These are phyloP conservation scores for Xanthorhoe designata DNA, from an alignment of 2,888 invertebrate genomes.

Conservation along the genomic window DNA sequence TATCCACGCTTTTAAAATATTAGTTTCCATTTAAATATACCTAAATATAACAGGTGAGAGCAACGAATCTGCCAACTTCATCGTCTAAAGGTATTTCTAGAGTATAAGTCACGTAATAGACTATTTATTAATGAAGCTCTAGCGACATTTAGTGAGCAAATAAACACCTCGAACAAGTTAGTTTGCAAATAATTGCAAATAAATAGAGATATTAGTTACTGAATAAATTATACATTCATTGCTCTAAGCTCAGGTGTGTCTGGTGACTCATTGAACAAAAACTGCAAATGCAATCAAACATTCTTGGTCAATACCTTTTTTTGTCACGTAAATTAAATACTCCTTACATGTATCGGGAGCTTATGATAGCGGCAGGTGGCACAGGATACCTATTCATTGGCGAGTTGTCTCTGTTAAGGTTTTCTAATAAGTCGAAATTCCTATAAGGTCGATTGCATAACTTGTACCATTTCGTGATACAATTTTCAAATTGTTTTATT, in stretches of 20 bases:
- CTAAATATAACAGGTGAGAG: conserved; percentile 2
- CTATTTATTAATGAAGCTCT: conserved; percentile 21
- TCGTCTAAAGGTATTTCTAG: conserved; percentile 12
- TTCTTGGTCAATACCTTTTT: conserved; percentile 16
- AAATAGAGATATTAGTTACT: conserved; percentile 50
- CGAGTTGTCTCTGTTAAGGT: background rate
- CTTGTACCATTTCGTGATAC: background rate
- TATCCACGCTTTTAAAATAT: background rate
- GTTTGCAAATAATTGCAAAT: conserved; percentile 48
- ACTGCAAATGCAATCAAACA: conserved; percentile 27
- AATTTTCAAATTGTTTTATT: background rate
- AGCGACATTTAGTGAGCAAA: conserved; percentile 36
- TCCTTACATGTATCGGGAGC: conserved; percentile 20
- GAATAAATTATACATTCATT: conserved; percentile 42
- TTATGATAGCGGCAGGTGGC: conserved; percentile 14
- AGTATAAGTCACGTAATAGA: conserved; percentile 30
- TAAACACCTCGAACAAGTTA: conserved; percentile 45
- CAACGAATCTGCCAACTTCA: background rate
- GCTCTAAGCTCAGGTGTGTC: conserved; percentile 34
- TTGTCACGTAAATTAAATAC: conserved; percentile 20
- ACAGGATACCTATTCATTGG: background rate
- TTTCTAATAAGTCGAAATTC: background rate
- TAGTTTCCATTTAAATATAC: background rate
- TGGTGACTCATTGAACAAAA: conserved; percentile 39
- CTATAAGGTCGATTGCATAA: background rate